Percentiles rank a stretch among this genome's conserved stretches.
phyloP scores from a whole-genome alignment of 2,888 invertebrate genomes.

The Salpingus planirostris region DNA sequence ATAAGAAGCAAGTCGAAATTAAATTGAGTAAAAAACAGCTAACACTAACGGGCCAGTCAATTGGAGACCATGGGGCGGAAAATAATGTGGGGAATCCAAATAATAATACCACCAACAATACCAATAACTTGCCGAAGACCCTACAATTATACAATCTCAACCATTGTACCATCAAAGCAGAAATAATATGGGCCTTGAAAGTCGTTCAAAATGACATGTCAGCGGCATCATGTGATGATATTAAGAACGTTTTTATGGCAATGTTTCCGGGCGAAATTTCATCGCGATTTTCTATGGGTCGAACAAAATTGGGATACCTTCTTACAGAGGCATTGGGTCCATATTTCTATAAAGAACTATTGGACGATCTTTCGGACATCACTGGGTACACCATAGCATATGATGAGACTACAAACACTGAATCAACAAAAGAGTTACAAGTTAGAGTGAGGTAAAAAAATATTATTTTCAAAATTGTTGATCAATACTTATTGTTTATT shows the following conservation, averaged over 20 bases:
- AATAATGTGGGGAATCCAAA: too few relatives aligned
- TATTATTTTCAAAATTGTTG: not conserved
- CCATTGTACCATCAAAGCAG: not conserved
- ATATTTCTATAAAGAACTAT: not conserved
- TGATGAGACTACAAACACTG: not conserved
- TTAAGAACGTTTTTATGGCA: not conserved
- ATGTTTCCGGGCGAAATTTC: not conserved
- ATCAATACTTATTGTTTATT: not conserved
- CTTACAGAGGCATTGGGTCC: not conserved
- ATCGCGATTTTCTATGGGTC: not conserved
- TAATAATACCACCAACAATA: too few relatives aligned
- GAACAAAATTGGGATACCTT: not conserved
- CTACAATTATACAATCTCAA: not conserved
- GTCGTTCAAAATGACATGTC: not conserved
- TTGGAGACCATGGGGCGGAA: not conserved
- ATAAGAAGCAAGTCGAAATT: not conserved
- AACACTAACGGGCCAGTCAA: not conserved
- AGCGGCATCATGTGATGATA: not conserved
- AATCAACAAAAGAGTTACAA: not conserved
- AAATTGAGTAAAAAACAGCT: not conserved
- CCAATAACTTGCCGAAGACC: not conserved
- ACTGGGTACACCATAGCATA: not conserved
- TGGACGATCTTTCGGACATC: not conserved
- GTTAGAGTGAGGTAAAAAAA: not conserved
- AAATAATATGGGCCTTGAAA: not conserved